These are phyloP conservation scores for Brenthis daphne DNA, from an alignment of 2,888 invertebrate species.

Conservation along the genomic window DNA sequence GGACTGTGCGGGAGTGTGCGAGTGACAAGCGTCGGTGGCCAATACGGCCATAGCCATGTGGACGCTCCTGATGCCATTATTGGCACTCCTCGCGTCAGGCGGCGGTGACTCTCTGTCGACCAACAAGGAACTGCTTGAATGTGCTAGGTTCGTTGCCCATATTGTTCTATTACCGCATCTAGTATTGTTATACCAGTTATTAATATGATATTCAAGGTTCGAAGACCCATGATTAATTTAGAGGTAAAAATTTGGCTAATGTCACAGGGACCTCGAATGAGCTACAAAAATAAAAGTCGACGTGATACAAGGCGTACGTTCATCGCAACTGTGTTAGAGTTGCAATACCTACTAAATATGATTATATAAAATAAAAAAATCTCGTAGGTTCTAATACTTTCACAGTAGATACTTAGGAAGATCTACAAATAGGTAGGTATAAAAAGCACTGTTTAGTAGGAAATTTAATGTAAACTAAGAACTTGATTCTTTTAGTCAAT, in stretches of 20 bases:
- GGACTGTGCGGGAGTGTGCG: slow-evolving; percentile 68
- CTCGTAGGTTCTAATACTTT: neutral
- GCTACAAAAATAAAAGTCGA: slow-evolving; percentile 75
- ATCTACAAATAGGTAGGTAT: no score
- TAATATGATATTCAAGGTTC: slow-evolving; percentile 1
- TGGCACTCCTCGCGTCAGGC: slow-evolving; percentile 65
- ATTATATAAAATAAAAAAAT: neutral
- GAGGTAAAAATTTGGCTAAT: slow-evolving; percentile 44
- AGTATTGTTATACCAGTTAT: neutral
- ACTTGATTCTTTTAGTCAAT: slow-evolving; percentile 10
- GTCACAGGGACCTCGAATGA: slow-evolving; percentile 61
- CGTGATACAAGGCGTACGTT: slow-evolving; percentile 45
- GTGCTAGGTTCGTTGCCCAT: slow-evolving; percentile 71
- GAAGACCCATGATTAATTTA: slow-evolving; percentile 20
- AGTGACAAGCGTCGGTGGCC: slow-evolving; percentile 60
- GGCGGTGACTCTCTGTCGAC: slow-evolving; percentile 67
- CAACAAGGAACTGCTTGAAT: slow-evolving; percentile 74
- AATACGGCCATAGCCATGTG: slow-evolving; percentile 70
- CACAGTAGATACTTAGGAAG: no score
- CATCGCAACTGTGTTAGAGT: slow-evolving; percentile 27
- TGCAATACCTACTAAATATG: slow-evolving; percentile 22
- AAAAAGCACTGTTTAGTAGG: no score
- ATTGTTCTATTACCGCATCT: neutral
- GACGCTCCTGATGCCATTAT: slow-evolving; percentile 62
- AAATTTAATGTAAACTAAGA: slow-evolving; percentile 1